These are phyloP conservation scores for Heliconius ethilla DNA, from an alignment of 2,888 invertebrate species.

Conservation along the genomic window DNA sequence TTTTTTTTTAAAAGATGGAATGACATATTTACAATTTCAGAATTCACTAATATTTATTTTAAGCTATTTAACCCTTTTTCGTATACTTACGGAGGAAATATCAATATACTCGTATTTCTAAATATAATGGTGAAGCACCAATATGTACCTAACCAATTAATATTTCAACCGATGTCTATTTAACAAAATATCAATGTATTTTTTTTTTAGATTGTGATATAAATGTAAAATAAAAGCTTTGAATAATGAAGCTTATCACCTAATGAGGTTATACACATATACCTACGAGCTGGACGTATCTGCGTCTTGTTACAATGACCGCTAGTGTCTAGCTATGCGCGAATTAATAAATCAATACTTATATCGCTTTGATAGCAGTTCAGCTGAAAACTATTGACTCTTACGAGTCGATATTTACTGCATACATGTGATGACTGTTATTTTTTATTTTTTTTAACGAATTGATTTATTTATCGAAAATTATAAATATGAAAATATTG, in stretches of 20 bases:
- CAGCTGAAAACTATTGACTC: constrained; percentile 32
- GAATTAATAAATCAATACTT: constrained; percentile 40
- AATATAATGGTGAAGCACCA: no score
- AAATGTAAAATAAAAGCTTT: constrained; percentile 10
- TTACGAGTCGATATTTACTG: constrained; percentile 1
- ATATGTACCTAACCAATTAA: background rate
- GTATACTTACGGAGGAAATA: no score
- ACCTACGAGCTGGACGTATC: constrained; percentile 28
- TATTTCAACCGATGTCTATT: background rate
- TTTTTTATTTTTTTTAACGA: background rate
- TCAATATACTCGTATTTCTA: no score
- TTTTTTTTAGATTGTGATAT: background rate
- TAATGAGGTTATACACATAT: constrained; percentile 37
- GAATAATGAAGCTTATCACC: constrained; percentile 29
- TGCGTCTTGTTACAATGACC: constrained; percentile 40
- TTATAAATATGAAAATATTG: no score
- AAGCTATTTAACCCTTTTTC: no score
- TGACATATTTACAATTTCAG: no score
- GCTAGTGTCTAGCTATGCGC: constrained; percentile 33
- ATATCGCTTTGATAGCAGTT: constrained; percentile 33
- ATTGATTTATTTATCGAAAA: background rate
- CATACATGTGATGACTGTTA: background rate
- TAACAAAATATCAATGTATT: background rate
- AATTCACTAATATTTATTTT: no score
- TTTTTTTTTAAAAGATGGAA: no score